These are phyloP conservation scores for Puntigrus tetrazona DNA, from an alignment of 2,113 vertebrate species.

Conservation along the genomic window DNA sequence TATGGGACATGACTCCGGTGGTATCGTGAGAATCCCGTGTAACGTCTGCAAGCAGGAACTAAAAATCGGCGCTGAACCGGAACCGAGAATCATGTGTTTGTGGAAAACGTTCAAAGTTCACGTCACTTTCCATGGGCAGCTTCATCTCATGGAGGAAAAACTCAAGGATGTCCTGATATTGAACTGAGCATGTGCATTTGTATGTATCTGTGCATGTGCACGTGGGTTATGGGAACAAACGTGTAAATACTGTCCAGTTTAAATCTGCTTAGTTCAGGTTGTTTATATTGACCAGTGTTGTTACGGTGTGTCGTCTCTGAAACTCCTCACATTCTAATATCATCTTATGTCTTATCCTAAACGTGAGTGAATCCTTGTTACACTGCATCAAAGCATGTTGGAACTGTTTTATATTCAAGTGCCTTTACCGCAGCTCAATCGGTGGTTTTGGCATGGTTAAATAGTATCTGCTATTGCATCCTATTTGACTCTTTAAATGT, in stretches of 20 bases:
- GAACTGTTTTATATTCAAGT: slow-evolving; percentile 31
- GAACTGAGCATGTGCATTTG: slow-evolving; percentile 9
- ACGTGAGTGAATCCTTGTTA: not conserved
- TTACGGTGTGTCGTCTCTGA: slow-evolving; percentile 26
- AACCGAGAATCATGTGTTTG: not conserved
- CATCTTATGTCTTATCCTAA: not conserved
- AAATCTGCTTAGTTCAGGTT: slow-evolving; percentile 1
- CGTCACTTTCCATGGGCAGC: not conserved
- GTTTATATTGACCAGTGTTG: slow-evolving; percentile 8
- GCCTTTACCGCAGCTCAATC: slow-evolving; percentile 18
- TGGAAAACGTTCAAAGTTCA: not conserved
- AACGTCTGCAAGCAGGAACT: not conserved
- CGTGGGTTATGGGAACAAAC: slow-evolving; percentile 19
- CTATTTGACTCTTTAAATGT: not conserved
- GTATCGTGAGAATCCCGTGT: slow-evolving; percentile 83
- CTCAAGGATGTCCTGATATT: slow-evolving; percentile 1
- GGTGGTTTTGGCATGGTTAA: slow-evolving; percentile 8
- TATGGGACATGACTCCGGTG: slow-evolving; percentile 98
- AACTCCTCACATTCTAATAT: not conserved
- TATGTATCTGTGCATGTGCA: slow-evolving; percentile 33
- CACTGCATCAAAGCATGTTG: slow-evolving; percentile 23
- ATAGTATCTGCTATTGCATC: not conserved
- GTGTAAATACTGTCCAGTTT: slow-evolving; percentile 23
- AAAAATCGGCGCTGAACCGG: not conserved
- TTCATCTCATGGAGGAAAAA: not conserved